Percentiles rank a stretch among this genome's conserved stretches.
These are phyloP conservation scores for Scylla paramamosain DNA, from an alignment of 1,140 invertebrate species.

Conservation along the genomic window DNA sequence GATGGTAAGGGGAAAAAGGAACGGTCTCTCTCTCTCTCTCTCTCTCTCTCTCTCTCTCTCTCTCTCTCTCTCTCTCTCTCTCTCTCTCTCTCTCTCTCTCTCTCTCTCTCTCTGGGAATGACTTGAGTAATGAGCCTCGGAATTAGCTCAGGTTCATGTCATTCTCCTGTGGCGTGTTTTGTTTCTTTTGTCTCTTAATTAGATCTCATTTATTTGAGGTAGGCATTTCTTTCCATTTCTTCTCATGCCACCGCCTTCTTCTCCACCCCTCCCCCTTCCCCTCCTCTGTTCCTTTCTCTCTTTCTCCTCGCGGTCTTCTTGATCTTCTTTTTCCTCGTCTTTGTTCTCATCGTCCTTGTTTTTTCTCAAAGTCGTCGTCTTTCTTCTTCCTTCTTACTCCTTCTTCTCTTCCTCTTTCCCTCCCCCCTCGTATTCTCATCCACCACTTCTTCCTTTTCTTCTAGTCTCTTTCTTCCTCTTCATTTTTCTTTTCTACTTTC, in stretches of 20 bases:
- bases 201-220: background rate
- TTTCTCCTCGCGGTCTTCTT: no score
- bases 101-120: background rate
- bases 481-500: background rate
- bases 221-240: no score
- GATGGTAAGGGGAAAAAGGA: no score
- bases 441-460: no score
- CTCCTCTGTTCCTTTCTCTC: no score
- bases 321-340: no score
- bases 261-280: background rate
- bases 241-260: background rate
- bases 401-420: no score
- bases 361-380: no score
- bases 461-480: background rate
- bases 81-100: slow-evolving; percentile 18
- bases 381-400: no score
- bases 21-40: no score
- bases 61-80: background rate
- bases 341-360: no score
- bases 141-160: background rate
- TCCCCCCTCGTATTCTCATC: no score
- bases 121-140: background rate
- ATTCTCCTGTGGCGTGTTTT: background rate
- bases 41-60: background rate
- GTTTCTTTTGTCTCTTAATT: background rate